Evolutionary conservation across 1,140 invertebrate genomes (phyloP).

Genomic region (Eufriesea mexicana): DNA sequence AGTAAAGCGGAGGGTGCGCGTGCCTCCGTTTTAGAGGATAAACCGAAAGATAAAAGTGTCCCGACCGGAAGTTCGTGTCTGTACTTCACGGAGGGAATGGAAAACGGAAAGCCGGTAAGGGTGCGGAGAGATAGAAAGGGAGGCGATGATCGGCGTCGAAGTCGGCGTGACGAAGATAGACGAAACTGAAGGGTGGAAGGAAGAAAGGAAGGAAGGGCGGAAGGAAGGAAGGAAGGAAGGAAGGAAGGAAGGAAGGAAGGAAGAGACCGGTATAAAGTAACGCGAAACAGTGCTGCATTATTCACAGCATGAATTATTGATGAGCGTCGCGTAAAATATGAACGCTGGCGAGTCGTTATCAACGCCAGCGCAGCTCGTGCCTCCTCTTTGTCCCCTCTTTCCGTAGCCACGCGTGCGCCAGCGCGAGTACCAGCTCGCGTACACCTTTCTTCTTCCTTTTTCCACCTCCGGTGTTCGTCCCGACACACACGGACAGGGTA

Average conservation of each 20-base stretch:
- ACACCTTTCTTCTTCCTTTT: slow-evolving; percentile 11
- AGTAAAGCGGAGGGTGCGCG: neutral
- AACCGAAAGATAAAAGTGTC: slow-evolving; percentile 63
- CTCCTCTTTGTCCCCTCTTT: slow-evolving; percentile 28
- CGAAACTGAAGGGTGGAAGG: neutral
- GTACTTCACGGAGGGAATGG: neutral
- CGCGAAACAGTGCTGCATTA: slow-evolving; percentile 80
- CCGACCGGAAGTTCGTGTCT: slow-evolving; percentile 48
- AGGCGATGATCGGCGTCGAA: neutral
- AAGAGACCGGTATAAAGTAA: slow-evolving; percentile 74
- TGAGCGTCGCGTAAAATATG: slow-evolving; percentile 80
- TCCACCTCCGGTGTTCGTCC: neutral
- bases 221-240: slow-evolving; percentile 29
- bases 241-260: slow-evolving; percentile 42
- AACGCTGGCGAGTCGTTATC: slow-evolving; percentile 80
- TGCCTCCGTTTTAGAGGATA: slow-evolving; percentile 61
- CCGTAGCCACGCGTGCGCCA: slow-evolving; percentile 8
- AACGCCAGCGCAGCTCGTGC: slow-evolving; percentile 76
- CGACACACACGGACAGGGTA: slow-evolving; percentile 28
- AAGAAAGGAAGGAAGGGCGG: slow-evolving; percentile 7
- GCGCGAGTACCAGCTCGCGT: neutral
- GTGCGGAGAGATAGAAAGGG: neutral
- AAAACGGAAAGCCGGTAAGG: neutral
- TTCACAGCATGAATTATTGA: slow-evolving; percentile 82
- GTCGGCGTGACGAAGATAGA: neutral